A percentile compares a stretch with the other conserved stretches of the same genome.
Evolutionary conservation across 2,113 vertebrate species (phyloP).

Genomic region (Pimephales promelas): DNA sequence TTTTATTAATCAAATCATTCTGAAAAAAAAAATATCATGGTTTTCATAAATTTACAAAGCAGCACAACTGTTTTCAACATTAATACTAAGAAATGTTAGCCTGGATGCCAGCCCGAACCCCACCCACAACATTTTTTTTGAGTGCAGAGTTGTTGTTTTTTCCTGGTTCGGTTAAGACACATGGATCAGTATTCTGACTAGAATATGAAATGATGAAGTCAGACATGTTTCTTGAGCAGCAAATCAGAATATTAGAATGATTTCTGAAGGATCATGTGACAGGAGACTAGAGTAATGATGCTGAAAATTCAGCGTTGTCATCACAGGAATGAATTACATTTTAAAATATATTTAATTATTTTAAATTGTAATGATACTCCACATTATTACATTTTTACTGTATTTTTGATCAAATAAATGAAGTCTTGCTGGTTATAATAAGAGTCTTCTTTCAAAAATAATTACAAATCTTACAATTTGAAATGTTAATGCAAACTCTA

Average conservation of each 20-base stretch:
- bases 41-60: background rate
- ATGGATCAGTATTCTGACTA: too few species aligned
- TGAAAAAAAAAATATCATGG: background rate
- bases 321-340: background rate
- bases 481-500: background rate
- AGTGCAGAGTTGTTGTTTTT: too few species aligned
- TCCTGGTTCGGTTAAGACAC: too few species aligned
- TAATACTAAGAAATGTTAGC: background rate
- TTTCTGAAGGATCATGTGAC: background rate
- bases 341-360: background rate
- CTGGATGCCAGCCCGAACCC: too few species aligned
- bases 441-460: background rate
- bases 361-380: background rate
- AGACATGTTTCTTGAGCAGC: background rate
- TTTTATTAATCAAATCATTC: background rate
- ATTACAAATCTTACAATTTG: background rate
- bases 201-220: too few species aligned
- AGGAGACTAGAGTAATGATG: background rate
- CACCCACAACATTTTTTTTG: too few species aligned
- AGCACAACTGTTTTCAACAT: background rate
- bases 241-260: background rate
- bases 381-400: background rate
- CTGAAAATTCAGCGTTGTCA: background rate
- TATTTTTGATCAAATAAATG: background rate
- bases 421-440: background rate